Evolutionary conservation across 2,888 invertebrate species (phyloP), one percentile per base, ranked within the genome.

Genomic region (Catocala nupta): DNA sequence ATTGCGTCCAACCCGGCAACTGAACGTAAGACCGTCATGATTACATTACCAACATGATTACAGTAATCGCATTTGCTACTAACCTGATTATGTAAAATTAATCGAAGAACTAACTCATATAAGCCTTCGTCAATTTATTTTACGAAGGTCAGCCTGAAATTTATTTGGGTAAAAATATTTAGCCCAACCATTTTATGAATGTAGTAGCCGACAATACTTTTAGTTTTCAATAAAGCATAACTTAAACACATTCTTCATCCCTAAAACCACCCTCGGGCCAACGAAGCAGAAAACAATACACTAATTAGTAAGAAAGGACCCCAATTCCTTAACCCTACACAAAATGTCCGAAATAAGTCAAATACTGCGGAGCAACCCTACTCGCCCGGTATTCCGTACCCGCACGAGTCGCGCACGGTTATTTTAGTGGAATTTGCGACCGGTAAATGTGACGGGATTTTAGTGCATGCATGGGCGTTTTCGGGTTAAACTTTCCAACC

Each of bases 381-480:
- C 55, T 52, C 55, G 62, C 34, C 59, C 64, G 78, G 76, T 68
- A 78, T 77, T 76, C 76, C 66, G 68, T 60, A 59, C 55, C 73
- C 68, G 62, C 71, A 59, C 70, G 65, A 64, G 54, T 71, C 66
- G 61, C 73, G 59, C 70, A 63, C 72, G 76, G 69, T 73, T 79
- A 84, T 83, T 84, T 81, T 73, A 65, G 64, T 52, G 76, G 77
- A 75, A 80, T 81, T 80, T 77, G 70, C 57, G 65, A 72, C 70
- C 75, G 65, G 77, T 68, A 81, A 77, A 83, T 80, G 78, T 77
- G 76, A 78, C 81, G 65, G 79, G 76, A 77, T 79, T 82, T 81
- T 72, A 77, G 75, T 73, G 68, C 78, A 72, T 66, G 63, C 64
- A 71, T 66, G 70, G 66, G 63, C 70, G 71, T 78, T 77, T 75